Evolutionary conservation across 2,797 vertebrate species (phyloP), one percentile per base, ranked within the genome.

Genomic region (Catamblyrhynchus diadema): DNA sequence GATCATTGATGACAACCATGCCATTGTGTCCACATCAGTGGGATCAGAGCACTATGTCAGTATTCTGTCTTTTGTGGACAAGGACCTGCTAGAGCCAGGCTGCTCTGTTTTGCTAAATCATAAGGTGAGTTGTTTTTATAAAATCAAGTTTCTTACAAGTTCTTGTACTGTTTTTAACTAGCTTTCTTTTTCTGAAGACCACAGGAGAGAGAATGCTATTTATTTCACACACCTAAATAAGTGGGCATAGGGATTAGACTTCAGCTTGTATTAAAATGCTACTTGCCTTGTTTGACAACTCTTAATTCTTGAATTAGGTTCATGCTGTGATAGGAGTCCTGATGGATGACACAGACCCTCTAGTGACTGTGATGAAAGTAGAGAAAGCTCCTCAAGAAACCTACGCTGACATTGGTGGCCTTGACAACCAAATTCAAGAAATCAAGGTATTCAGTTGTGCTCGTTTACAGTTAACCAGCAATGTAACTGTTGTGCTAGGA

Each of bases 301-400:
- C 28, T 59, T 86, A 21, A 70, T 96, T 48, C 88, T 90, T 94
- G 62, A 23, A 42, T 62, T 81, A 99, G 99, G 99, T 99, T 71
- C 99, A 99, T 73, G 99, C 99, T 13, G 99, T 99, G 88, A 99
- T 99, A 24, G 99, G 99, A 81, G 99, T 99, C 71, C 97, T 99
- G 87, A 99, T 99, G 99, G 99, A 99, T 61, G 99, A 99, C 96
- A 99, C 99, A 0, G 99, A 99, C 94, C 99, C 99, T 15, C 94
- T 99, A 90, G 99, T 99, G 91, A 99, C 99, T 0, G 99, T 99
- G 89, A 99, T 99, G 99, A 99, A 99, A 95, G 99, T 99, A 80
- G 99, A 99, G 95, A 99, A 99, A 89, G 99, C 99, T 42, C 99
- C 99, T 56, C 99, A 99, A 92, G 99, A 99, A 97, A 99, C 99